Evolutionary conservation across 2,797 vertebrate genomes (phyloP), one percentile per base, ranked within the genome.

Genomic region (Hybognathus amarus): DNA sequence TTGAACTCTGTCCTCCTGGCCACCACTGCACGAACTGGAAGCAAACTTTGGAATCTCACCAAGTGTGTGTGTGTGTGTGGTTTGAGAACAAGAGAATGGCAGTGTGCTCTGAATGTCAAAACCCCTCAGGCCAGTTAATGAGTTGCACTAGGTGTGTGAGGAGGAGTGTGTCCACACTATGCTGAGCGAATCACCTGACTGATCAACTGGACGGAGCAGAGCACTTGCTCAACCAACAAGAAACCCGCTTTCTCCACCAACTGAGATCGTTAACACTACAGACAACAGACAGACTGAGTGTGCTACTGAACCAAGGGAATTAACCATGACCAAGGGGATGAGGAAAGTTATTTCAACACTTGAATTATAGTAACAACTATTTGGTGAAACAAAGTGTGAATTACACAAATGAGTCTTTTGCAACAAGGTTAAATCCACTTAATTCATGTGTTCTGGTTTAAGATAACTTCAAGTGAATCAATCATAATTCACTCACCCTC

Each of bases 141-240:
- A 27, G 67, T 33, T 45, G 40, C 76, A 8, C 38, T 67, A 64
- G 36, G 30, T 30, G 40, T 76, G 64, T 63, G 40, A 64, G 76
- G 11, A 22, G n/a, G 10, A 6, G 66, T 22, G 68, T 64, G 50
- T 45, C 12, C n/a, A 70, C 2, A 15, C 56, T 74, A 74, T 24
- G n/a, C 56, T 15, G 27, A 68, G 24, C 33, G 22, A n/a, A 80
- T 87, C 83, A 85, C 82, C 79, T 87, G 82, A 87, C 79, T 87
- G 82, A 87, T 78, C 56, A 38, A 61, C 38, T 40, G 42, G 18
- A 74, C 42, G 24, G 45, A 38, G 45, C 24, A 30, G 13, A 76
- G 40, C 56, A 68, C 73, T 82, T 12, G 54, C 52, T 30, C 75
- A 80, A 54, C 9, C n/a, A 52, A 47, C 20, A 15, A 20, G 50